Base-by-base conservation (phyloP, 2,888 invertebrate genomes). In the Druceiella hillmani region DNA sequence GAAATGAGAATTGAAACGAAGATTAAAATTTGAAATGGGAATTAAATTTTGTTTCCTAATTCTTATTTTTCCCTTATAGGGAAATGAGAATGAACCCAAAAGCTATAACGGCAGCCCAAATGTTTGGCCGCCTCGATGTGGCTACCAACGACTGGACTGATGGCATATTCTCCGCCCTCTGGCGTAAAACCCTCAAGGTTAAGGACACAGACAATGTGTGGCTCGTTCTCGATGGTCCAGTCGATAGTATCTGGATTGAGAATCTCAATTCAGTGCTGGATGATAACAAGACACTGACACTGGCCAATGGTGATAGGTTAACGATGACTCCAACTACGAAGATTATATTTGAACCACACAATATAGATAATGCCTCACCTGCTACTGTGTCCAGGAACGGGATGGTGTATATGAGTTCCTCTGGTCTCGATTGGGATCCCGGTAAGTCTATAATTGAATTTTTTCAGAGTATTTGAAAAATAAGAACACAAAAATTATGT, bases 41-140 rank as follows among this genome's bases (percentile, higher is more conserved):
- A n/a, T n/a, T n/a, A n/a, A n/a, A n/a, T n/a, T n/a, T n/a, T n/a
- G n/a, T n/a, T n/a, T n/a, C n/a, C n/a, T n/a, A n/a, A n/a, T n/a
- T n/a, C n/a, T n/a, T n/a, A 15, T 6, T 17, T 20, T 24, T 22
- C 13, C 30, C 41, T 58, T 57, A 20, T 52, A 81, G 87, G 48
- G 95, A 97, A 73, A 92, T 95, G 92, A 74, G 95, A 48, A 95
- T 97, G 95, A 97, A 97, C 64, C 97, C 97, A 0, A 97, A 97
- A 68, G 90, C 95, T 10, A 95, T 97, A 54, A 95, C 95, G 9
- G 90, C 95, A 0, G 83, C 94, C 0, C 95, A 97, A 73, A 97
- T 97, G 97, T 97, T 97, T 59, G 97, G 97, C 0, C 78, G 92
- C 16, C 68, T 95, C 13, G 95, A 97, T 57, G 95, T 97, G 0